Base-by-base conservation (phyloP, 2,797 vertebrate genomes). In the Clarias fuscus region DNA sequence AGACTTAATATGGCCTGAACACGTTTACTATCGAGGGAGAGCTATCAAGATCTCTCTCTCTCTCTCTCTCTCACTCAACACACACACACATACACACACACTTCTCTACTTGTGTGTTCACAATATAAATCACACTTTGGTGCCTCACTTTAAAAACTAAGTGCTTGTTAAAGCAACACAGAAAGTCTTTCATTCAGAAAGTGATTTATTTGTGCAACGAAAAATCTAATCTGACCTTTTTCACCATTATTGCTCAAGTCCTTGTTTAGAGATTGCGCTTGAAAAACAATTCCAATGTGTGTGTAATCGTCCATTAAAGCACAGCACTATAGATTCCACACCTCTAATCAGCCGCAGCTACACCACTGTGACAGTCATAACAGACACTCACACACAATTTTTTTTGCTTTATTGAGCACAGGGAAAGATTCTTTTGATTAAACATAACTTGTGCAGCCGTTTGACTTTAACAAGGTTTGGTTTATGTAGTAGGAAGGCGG, bases 1-100 rank as follows among this genome's bases (percentile, higher is more conserved):
- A 76, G 72, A 15, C 48, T 22, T 82, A 70, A 83, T 24, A 83
- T 78, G 71, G 85, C 80, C 30, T 83, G 71, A 86, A 82, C 64
- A 33, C n/a, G 5, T 82, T 22, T 68, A 68, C 64, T 67, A 27
- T 15, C 67, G 20, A 64, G 0, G 7, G 59, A 40, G 61, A 70
- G 27, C 8, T 15, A 64, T 18, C 20, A 13, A 15, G 48, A 43
- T 48, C 0, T 11, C 27, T 67, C 33, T 22, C 56, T 33, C 67
- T 20, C 15, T 67, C 56, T 11, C 64, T 37, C 48, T 20, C 15
- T 3, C 72, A 24, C 64, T 59, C 30, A 22, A 22, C 33, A 20
- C 30, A 27, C 64, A 22, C 68, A 40, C 68, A 71, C 68, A 71
- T 33, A 71, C 71, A n/a, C 70, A 24, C 20, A 72, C 33, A 22